phyloP scores from a whole-genome alignment of 2,888 invertebrate genomes.

The Molorchus minor region DNA sequence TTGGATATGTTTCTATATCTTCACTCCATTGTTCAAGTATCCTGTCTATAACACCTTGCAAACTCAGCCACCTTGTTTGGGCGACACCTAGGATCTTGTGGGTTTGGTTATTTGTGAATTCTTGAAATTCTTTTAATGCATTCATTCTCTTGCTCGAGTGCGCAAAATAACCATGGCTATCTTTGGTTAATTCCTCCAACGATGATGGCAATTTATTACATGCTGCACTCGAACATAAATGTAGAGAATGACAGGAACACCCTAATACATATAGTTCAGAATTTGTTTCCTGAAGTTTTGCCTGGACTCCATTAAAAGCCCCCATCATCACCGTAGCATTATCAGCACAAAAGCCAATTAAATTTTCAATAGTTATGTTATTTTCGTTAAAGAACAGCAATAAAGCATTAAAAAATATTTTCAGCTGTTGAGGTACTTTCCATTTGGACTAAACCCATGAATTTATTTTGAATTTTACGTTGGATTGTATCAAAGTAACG shows the following conservation, averaged over 20 bases:
- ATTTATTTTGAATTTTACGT: neutral
- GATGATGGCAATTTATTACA: neutral
- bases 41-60: too few species aligned
- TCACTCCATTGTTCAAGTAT: too few species aligned
- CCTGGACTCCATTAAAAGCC: neutral
- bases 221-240: slow-evolving; percentile 3
- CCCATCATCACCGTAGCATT: slow-evolving; percentile 20
- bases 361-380: slow-evolving; percentile 14
- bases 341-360: slow-evolving; percentile 26
- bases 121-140: neutral
- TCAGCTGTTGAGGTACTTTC: neutral
- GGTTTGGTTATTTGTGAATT: neutral
- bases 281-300: neutral
- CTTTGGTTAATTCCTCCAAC: neutral
- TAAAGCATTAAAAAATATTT: slow-evolving; percentile 19
- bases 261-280: neutral
- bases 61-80: slow-evolving; percentile 3
- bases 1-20: too few species aligned
- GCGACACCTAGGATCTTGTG: neutral
- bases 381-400: neutral
- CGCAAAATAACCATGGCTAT: neutral
- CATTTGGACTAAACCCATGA: neutral
- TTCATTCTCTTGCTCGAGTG: neutral
- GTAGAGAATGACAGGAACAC: neutral
- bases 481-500: neutral